Base-by-base conservation (phyloP, 2,113 vertebrate genomes). In the Gadus chalcogrammus region DNA sequence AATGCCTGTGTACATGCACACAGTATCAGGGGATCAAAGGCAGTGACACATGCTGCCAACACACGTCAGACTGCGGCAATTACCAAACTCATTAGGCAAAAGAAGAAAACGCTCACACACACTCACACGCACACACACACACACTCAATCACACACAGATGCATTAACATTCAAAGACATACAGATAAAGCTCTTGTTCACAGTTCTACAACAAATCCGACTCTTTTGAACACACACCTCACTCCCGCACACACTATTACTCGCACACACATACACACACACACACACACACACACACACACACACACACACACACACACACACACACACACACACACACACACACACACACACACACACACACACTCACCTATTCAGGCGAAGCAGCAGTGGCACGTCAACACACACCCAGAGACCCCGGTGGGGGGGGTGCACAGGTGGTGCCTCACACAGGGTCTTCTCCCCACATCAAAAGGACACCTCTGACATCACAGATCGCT, bases 381-480 rank as follows among this genome's bases (percentile, higher is more conserved):
- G 4, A 35, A 35, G 31, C 31, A 35, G 31, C 31, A 31, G 28
- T 5, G 28, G 28, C 28, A 31, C 28, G 28, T 5, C 28, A 35
- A 35, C 6, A 35, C 31, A 35, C 31, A 35, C 31, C 4, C 15
- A 8, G 58, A 17, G 58, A 9, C 2, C 42, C 12, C 11, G 20
- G 11, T 13, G n/a, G 60, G 60, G 62, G 68, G 65, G 78, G 74
- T 61, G 87, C 92, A 93, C 93, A 93, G 87, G 94, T 94, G 93
- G 93, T 91, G 91, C 92, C 92, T 91, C 85, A 81, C 89, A 94
- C 93, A 92, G 93, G 93, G 93, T 94, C 93, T 93, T 92, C 92
- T 91, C 93, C 93, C 88, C 91, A 96, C 95, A 96, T 98, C 96
- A 99, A 98, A 98, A 96, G 95, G 94, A 95, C 95, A 98, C 94